These are phyloP conservation scores for Glossophaga mutica DNA, from an alignment of 2,797 vertebrate genomes.

Conservation along the genomic window DNA sequence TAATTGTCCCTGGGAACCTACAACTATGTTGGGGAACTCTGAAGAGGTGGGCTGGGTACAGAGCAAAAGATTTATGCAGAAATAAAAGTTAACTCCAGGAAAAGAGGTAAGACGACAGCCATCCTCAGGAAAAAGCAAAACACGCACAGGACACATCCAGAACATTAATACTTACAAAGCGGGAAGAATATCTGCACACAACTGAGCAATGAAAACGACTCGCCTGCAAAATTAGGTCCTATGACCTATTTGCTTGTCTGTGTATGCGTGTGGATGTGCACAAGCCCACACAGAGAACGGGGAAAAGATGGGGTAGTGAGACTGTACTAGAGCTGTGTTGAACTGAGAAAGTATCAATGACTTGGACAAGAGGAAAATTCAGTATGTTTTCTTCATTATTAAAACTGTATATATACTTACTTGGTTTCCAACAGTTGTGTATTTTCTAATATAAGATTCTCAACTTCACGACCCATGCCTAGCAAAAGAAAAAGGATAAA, in stretches of 20 bases:
- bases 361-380: neutral
- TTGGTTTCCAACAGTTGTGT: constrained; percentile 96
- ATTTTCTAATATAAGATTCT: constrained; percentile 98
- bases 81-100: neutral
- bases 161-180: neutral
- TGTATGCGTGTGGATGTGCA: neutral
- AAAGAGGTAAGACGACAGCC: neutral
- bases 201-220: neutral
- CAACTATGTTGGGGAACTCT: neutral
- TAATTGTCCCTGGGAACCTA: neutral
- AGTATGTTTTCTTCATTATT: neutral
- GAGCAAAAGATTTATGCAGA: neutral
- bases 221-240: neutral
- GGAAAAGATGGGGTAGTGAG: neutral
- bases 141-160: neutral
- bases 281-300: neutral
- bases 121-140: neutral
- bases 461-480: constrained; percentile 99
- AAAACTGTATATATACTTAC: constrained; percentile 82
- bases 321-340: neutral
- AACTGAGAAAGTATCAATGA: neutral
- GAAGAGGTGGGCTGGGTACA: neutral
- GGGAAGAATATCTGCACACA: neutral
- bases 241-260: neutral
- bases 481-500: constrained; percentile 73